phyloP scores from a whole-genome alignment of 2,888 invertebrate species.

The Phalera bucephala region DNA sequence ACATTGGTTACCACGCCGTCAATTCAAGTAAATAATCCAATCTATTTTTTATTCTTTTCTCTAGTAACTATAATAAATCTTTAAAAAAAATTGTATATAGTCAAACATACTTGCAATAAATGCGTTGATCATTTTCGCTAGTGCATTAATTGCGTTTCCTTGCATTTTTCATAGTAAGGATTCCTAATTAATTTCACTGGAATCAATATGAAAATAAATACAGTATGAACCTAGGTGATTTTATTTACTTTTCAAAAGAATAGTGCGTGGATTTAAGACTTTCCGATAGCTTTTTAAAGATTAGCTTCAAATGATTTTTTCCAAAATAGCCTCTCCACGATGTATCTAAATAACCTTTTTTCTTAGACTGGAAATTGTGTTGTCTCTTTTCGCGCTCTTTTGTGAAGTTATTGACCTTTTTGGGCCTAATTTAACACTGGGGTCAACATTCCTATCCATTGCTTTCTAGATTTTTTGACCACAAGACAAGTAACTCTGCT shows the following conservation, averaged over 20 bases:
- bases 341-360: too few species aligned
- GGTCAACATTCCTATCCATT: not conserved
- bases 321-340: too few species aligned
- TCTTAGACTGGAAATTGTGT: too few species aligned
- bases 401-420: constrained; percentile 10
- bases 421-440: constrained; percentile 8
- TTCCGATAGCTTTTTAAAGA: too few species aligned
- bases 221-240: too few species aligned
- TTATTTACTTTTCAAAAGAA: too few species aligned
- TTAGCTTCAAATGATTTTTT: too few species aligned
- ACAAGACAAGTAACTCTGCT: not conserved
- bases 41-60: constrained; percentile 7
- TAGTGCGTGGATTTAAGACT: too few species aligned
- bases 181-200: constrained; percentile 13
- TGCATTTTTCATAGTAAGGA: constrained; percentile 19
- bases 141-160: too few species aligned
- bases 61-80: constrained; percentile 1
- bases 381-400: constrained; percentile 22
- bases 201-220: constrained; percentile 3
- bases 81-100: not conserved
- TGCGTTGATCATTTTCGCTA: too few species aligned
- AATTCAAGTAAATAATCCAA: constrained; percentile 30
- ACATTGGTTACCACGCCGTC: constrained; percentile 21
- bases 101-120: too few species aligned
- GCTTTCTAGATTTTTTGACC: not conserved